Percentiles rank a stretch among this genome's conserved stretches.
phyloP scores from a whole-genome alignment of 2,113 vertebrate genomes.

The Pomatostomus ruficeps region DNA sequence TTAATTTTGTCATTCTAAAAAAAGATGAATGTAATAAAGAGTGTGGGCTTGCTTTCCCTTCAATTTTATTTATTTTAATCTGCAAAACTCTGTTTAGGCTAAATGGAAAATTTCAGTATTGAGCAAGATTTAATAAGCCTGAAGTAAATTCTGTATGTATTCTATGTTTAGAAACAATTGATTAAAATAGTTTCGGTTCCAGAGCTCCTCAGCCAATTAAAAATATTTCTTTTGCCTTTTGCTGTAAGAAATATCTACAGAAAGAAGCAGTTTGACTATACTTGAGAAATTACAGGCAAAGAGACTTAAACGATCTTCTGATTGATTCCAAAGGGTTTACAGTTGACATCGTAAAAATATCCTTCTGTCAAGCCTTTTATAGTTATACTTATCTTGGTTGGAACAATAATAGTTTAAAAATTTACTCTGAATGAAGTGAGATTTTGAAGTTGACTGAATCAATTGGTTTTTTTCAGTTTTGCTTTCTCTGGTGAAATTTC shows the following conservation, averaged over 20 bases:
- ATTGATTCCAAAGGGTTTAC: background rate
- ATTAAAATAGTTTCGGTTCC: background rate
- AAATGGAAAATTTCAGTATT: constrained; percentile 44
- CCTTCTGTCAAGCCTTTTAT: background rate
- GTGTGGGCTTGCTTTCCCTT: constrained; percentile 33
- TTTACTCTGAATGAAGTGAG: background rate
- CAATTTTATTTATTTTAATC: constrained; percentile 20
- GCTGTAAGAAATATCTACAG: background rate
- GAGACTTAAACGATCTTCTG: background rate
- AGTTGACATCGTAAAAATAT: background rate
- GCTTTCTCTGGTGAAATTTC: constrained; percentile 37
- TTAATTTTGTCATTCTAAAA: constrained; percentile 49
- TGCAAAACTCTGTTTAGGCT: background rate
- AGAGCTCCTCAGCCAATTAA: constrained; percentile 6
- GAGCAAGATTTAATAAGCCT: constrained; percentile 32
- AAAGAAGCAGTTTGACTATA: background rate
- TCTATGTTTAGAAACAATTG: constrained; percentile 45
- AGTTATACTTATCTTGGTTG: background rate
- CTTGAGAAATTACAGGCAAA: constrained; percentile 5
- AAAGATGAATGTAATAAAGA: constrained; percentile 18
- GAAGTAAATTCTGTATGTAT: constrained; percentile 15
- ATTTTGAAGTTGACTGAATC: constrained; percentile 27
- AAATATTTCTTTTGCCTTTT: background rate
- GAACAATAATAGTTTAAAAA: background rate
- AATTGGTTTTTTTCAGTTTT: background rate